A percentile compares a stretch with the other conserved stretches of the same genome.
phyloP scores from a whole-genome alignment of 2,888 invertebrate genomes.

The Rhamphomyia laevipes region DNA sequence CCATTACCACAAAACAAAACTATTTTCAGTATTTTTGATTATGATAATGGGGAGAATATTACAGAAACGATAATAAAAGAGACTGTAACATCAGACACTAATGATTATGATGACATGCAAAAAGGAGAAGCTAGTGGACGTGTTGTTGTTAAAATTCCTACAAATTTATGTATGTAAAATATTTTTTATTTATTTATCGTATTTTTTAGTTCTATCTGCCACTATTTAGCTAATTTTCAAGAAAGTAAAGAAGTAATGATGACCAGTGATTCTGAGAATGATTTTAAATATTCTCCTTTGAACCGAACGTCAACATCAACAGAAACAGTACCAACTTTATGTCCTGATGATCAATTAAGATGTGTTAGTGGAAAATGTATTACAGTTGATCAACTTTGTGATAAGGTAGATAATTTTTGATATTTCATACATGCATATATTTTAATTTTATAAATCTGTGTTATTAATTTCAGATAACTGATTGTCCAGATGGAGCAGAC shows the following conservation, averaged over 20 bases:
- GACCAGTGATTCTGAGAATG: conserved; percentile 44
- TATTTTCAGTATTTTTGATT: conserved; percentile 18
- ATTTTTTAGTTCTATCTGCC: background rate
- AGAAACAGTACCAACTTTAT: conserved; percentile 35
- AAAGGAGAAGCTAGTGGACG: conserved; percentile 14
- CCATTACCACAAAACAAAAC: conserved; percentile 22
- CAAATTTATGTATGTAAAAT: conserved; percentile 11
- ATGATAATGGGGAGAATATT: conserved; percentile 19
- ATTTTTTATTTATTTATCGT: background rate
- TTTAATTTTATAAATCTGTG: background rate
- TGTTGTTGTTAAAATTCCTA: conserved; percentile 10
- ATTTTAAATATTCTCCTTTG: conserved; percentile 30
- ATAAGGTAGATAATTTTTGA: conserved; percentile 30
- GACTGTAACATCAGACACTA: conserved; percentile 20
- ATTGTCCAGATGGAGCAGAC: conserved; percentile 53
- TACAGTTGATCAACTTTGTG: conserved; percentile 49
- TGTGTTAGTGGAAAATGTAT: conserved; percentile 55
- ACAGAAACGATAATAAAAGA: conserved; percentile 13
- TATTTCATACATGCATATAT: background rate
- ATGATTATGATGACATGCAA: conserved; percentile 10
- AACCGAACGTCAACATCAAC: conserved; percentile 20
- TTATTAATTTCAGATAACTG: conserved; percentile 27
- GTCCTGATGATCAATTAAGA: conserved; percentile 44
- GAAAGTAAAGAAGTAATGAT: conserved; percentile 48
- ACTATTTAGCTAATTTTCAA: conserved; percentile 41